phyloP scores from a whole-genome alignment of 2,113 vertebrate species.

The Callocephalon fimbriatum region DNA sequence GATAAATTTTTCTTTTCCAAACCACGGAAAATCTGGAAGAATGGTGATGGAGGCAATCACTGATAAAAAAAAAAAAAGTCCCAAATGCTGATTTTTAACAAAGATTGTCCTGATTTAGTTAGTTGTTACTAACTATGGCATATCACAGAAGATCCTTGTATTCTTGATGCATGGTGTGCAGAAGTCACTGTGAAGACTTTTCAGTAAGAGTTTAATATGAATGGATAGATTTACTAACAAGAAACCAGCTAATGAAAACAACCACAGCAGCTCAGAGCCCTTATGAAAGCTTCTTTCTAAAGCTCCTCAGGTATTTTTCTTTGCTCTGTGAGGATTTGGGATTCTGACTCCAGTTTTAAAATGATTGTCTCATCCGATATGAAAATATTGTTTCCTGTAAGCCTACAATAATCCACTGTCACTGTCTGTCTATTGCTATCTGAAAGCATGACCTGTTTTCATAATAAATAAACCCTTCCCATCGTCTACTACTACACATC shows the following conservation, averaged over 20 bases:
- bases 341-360: constrained; percentile 35
- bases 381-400: not conserved
- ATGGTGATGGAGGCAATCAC: not conserved
- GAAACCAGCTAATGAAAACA: not conserved
- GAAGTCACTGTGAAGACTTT: not conserved
- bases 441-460: constrained; percentile 1
- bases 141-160: not conserved
- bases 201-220: not conserved
- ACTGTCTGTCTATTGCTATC: not conserved
- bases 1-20: not conserved
- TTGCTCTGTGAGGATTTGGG: constrained; percentile 7
- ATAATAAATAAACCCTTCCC: not conserved
- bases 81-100: not conserved
- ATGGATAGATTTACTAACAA: not conserved
- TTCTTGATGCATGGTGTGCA: not conserved
- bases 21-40: not conserved
- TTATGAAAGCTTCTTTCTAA: not conserved
- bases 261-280: not conserved
- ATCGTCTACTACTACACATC: not conserved
- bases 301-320: constrained; percentile 11
- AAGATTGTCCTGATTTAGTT: not conserved
- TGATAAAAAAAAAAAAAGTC: not conserved
- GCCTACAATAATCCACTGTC: not conserved
- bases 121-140: not conserved
- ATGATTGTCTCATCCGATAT: not conserved